Base-by-base conservation (phyloP, 2,888 invertebrate species). In the Amitus sp. region DNA sequence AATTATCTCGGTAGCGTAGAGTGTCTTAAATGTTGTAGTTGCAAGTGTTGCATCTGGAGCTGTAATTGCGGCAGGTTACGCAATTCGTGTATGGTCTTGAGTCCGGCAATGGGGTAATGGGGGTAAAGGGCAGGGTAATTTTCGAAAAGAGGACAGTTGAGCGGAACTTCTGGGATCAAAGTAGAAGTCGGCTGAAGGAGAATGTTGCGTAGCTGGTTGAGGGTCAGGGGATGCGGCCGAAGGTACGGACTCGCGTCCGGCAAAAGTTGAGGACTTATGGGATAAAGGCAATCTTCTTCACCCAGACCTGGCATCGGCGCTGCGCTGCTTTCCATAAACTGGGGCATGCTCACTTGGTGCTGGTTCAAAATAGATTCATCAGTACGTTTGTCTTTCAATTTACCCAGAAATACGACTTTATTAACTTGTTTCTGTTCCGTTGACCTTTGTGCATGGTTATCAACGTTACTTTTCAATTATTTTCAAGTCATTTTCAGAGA, bases 301-400 rank as follows among this genome's bases (percentile, higher is more conserved):
- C 68, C 70, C 46, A 75, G 71, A 33, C 80, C 79, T 45, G 74
- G 74, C 50, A 73, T n/a, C 49, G 72, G 66, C 23, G 74, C 68
- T 49, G 77, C 71, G 62, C 71, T 74, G 55, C 69, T 47, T 64
- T 79, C 80, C 77, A 75, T 68, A 69, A 76, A 76, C 62, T 74
- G 72, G 65, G 82, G 82, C 80, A 82, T 79, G 73, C 71, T 72
- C 75, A 82, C 54, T 73, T 78, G 73, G 75, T 82, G 79, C 82
- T 81, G 66, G 64, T 69, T 59, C 60, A 65, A 52, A 33, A 33
- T n/a, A n/a, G n/a, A n/a, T n/a, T n/a, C n/a, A n/a, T n/a, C n/a
- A n/a, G n/a, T n/a, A n/a, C n/a, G n/a, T n/a, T n/a, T n/a, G n/a
- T n/a, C n/a, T n/a, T n/a, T n/a, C n/a, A n/a, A n/a, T n/a, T n/a